These are phyloP conservation scores for Salarias fasciatus DNA, from an alignment of 2,797 vertebrate genomes.

Conservation along the genomic window DNA sequence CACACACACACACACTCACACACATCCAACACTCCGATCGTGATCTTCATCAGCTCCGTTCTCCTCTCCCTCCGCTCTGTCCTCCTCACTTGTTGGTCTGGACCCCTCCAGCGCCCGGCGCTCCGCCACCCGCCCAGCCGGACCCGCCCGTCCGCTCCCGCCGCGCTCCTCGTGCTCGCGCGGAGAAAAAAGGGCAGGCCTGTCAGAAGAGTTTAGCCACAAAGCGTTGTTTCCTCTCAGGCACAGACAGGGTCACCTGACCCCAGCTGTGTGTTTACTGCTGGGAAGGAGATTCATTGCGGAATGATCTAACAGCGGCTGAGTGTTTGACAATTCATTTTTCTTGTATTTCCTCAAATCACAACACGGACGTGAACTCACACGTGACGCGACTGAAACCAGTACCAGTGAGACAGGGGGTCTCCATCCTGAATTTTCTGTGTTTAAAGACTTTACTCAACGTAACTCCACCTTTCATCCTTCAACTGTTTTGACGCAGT, in stretches of 20 bases:
- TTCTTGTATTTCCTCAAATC: constrained; percentile 15
- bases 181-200: constrained; percentile 79
- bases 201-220: constrained; percentile 81
- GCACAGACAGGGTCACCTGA: constrained; percentile 69
- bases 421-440: too few species aligned
- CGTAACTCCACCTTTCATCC: too few species aligned
- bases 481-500: too few species aligned
- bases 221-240: constrained; percentile 65
- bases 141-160: constrained; percentile 28
- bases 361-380: not conserved
- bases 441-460: too few species aligned
- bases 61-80: constrained; percentile 18
- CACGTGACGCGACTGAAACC: too few species aligned
- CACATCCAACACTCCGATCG: constrained; percentile 17
- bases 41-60: constrained; percentile 21
- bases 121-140: constrained; percentile 29
- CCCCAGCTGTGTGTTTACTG: constrained; percentile 71
- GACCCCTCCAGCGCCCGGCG: too few species aligned
- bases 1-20: constrained; percentile 10
- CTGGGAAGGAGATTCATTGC: constrained; percentile 42
- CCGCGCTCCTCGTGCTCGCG: constrained; percentile 59
- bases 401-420: too few species aligned
- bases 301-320: constrained; percentile 42
- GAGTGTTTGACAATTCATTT: constrained; percentile 31
- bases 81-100: constrained; percentile 43